Conservation (phyloP, 2,888 invertebrate genomes). For the Acleris cristana region DNA sequence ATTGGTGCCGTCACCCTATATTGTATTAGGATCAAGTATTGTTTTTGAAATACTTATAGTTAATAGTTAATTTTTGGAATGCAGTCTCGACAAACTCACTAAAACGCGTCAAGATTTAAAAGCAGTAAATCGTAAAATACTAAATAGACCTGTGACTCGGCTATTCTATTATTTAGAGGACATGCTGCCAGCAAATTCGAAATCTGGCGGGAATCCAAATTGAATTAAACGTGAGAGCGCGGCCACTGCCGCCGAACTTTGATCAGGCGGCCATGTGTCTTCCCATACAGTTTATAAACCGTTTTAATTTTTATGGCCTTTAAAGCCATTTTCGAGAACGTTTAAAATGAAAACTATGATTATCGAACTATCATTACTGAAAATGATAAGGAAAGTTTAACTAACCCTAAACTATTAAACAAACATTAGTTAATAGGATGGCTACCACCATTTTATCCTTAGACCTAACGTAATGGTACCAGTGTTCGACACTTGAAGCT, state of each 20-base stretch:
- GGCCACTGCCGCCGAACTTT: conserved; percentile 64
- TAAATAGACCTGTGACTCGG: conserved; percentile 59
- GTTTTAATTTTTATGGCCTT: conserved; percentile 41
- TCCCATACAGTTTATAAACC: conserved; percentile 39
- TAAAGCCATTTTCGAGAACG: neutral
- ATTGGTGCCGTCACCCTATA: no score
- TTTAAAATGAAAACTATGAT: neutral
- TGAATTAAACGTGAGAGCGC: conserved; percentile 75
- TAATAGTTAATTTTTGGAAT: neutral
- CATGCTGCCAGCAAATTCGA: conserved; percentile 72
- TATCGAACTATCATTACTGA: no score
- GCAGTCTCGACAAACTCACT: neutral
- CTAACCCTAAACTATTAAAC: no score
- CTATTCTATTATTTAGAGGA: conserved; percentile 77
- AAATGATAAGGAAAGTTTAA: no score
- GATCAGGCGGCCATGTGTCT: conserved; percentile 64
- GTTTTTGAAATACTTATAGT: no score
- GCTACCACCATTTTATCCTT: no score
- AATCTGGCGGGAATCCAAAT: conserved; percentile 78
- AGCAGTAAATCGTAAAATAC: conserved; percentile 54
- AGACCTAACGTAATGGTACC: no score
- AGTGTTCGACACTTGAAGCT: no score
- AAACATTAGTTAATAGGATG: no score
- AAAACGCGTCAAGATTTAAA: conserved; percentile 31
- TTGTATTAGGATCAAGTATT: no score